phyloP scores from a whole-genome alignment of 2,797 vertebrate genomes.

The Dicrostonyx torquatus region DNA sequence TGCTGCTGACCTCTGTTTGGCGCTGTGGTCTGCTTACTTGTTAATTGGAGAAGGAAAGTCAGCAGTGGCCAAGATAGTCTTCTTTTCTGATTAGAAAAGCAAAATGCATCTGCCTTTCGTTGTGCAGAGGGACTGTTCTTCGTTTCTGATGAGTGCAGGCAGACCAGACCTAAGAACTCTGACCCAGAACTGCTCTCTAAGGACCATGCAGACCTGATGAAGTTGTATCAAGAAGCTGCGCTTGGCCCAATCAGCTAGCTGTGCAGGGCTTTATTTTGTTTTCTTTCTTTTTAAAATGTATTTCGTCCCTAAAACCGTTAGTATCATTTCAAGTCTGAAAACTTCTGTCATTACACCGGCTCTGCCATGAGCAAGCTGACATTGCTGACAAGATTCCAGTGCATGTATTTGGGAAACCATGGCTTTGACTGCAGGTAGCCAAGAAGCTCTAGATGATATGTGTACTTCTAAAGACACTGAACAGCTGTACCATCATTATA shows the following conservation, averaged over 20 bases:
- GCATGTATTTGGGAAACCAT: background rate
- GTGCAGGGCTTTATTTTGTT: background rate
- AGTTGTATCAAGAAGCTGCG: background rate
- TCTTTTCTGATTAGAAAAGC: constrained; percentile 44
- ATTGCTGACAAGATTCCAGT: background rate
- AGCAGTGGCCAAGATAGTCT: background rate
- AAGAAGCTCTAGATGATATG: background rate
- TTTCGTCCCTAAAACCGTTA: background rate
- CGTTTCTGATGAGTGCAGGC: background rate
- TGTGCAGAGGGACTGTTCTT: background rate
- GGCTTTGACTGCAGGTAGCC: background rate
- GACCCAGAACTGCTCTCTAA: background rate
- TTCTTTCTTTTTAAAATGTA: background rate
- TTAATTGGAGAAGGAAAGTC: background rate
- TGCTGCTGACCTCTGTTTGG: constrained; percentile 1
- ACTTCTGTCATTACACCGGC: background rate
- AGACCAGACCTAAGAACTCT: background rate
- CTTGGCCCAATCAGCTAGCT: background rate
- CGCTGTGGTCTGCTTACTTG: background rate
- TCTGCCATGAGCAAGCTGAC: background rate
- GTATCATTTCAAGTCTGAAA: background rate
- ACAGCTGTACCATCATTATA: background rate
- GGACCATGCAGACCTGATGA: too few relatives aligned
- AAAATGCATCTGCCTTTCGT: background rate
- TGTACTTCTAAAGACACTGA: background rate